phyloP scores from a whole-genome alignment of 2,888 invertebrate genomes.

The Chromoteleia sp. region DNA sequence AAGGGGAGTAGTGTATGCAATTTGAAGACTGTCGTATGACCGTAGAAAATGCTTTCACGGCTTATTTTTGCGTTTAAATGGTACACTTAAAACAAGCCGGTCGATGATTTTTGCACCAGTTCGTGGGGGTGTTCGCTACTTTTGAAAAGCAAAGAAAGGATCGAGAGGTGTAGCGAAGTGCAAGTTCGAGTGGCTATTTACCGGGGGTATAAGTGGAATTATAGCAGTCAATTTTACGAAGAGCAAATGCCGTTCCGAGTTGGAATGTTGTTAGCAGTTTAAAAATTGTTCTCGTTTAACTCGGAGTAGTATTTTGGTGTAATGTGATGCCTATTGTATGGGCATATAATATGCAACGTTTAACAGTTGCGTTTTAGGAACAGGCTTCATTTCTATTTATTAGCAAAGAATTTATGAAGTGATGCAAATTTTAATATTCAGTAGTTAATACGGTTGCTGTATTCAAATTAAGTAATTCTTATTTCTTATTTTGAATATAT shows the following conservation, averaged over 20 bases:
- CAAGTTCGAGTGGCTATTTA: constrained; percentile 21
- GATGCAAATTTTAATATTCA: too few relatives aligned
- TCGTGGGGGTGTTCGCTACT: background rate
- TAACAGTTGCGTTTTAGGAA: too few relatives aligned
- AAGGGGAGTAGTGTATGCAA: too few relatives aligned
- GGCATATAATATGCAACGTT: too few relatives aligned
- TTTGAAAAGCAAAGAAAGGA: constrained; percentile 53
- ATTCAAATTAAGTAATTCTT: too few relatives aligned
- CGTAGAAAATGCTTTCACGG: too few relatives aligned
- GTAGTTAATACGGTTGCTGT: too few relatives aligned
- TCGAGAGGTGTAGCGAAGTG: constrained; percentile 27
- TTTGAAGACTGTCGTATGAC: too few relatives aligned
- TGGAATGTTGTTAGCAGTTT: background rate
- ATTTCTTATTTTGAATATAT: too few relatives aligned
- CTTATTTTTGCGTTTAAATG: too few relatives aligned
- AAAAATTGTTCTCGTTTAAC: background rate
- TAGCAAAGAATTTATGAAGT: too few relatives aligned
- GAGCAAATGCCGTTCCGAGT: constrained; percentile 3
- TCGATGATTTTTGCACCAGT: constrained; percentile 8
- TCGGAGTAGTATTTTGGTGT: background rate
- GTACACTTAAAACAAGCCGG: background rate
- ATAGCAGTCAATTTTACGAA: constrained; percentile 48
- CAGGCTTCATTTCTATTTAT: too few relatives aligned
- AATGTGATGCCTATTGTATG: background rate
- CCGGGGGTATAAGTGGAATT: constrained; percentile 32